Evolutionary conservation across 92 coral and sea anemone genomes (phyloP), one percentile per base, ranked within the genome.

Genomic region (Porites lobata): DNA sequence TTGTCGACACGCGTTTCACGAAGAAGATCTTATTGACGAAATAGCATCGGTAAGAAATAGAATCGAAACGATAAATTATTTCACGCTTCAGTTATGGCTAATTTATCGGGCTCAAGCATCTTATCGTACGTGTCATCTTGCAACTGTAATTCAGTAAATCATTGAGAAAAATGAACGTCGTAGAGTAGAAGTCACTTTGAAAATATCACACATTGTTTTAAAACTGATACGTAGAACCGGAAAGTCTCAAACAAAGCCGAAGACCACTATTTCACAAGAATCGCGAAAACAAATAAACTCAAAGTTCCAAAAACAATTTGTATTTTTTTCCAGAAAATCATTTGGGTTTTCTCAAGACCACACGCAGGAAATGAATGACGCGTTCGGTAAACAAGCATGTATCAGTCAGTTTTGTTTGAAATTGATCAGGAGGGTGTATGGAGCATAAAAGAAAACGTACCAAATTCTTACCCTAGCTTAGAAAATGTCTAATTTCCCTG

Each of bases 61-160:
- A 67, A 11, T 53, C 66, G 77, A 11, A 69, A 81, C 17, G 38
- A 69, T 10, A 12, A 65, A 21, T 22, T 19, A 78, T 10, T 81
- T 79, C 63, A 13, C 20, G 32, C 18, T 12, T 53, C 72, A 14
- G 18, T 20, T 10, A 64, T 2, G 14, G 6, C 51, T 65, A 29
- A 15, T 9, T 69, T 69, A 81, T 81, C 85, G 69, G 3, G 12
- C 12, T 56, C 18, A 65, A 24, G 51, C 53, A 82, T 82, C 78
- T 82, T 70, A 70, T 82, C 67, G 77, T 58, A n/a, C 53, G 24
- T 71, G 78, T 71, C 86, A 82, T 68, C 86, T 50, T 70, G 78
- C 69, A 47, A 69, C 58, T 69, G 26, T 71, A 10, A 17, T 50
- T 17, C 13, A 71, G 71, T 71, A n/a, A 82, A 47, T 63, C 58